Conservation (phyloP, 2,113 vertebrate genomes). For the Eonycteris spelaea region DNA sequence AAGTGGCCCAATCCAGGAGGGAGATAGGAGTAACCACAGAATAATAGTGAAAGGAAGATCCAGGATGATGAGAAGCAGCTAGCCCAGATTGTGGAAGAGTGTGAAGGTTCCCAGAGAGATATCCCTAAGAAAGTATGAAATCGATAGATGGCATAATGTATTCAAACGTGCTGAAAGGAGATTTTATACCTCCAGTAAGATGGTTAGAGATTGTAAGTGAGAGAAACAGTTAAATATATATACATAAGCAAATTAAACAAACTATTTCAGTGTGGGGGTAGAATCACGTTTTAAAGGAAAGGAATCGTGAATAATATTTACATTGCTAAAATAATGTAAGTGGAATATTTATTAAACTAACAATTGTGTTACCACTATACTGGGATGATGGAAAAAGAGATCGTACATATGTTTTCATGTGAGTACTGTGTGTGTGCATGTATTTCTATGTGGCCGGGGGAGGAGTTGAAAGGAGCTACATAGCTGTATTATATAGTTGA, state of each 20-base stretch:
- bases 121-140: not conserved
- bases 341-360: not conserved
- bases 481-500: not conserved
- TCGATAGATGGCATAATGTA: not conserved
- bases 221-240: not conserved
- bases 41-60: not conserved
- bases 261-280: not conserved
- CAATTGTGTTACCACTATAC: not conserved
- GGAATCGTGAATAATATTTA: not conserved
- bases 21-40: not conserved
- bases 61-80: not conserved
- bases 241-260: not conserved
- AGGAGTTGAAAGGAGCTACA: not conserved
- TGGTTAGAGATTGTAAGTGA: not conserved
- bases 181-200: not conserved
- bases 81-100: not conserved
- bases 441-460: not conserved
- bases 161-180: not conserved
- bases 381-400: not conserved
- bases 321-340: not conserved
- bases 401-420: not conserved
- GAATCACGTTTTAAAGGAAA: constrained; percentile 16
- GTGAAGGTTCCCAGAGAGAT: not conserved
- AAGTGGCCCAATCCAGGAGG: not conserved
- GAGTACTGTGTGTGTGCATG: not conserved